A percentile compares a stretch with the other conserved stretches of the same genome.
Conservation (phyloP, 2,797 vertebrate species). For the Limosa lapponica region DNA sequence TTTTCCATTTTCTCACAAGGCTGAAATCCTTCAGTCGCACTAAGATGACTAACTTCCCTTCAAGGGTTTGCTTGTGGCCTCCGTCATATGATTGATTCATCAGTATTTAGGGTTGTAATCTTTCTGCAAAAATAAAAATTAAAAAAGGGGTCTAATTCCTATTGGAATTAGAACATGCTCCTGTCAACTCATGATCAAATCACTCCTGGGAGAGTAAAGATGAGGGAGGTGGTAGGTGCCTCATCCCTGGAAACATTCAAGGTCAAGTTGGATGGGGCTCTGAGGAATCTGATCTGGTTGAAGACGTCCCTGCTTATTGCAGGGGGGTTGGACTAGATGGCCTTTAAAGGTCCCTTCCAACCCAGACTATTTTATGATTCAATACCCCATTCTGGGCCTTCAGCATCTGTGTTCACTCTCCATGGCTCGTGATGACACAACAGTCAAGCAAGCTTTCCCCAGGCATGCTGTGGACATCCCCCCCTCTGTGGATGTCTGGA, state of each 20-base stretch:
- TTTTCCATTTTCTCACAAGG: background rate
- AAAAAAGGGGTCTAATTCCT: accelerated
- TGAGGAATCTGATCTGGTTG: background rate
- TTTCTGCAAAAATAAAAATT: background rate
- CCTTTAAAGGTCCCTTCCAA: background rate
- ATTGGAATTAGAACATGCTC: background rate
- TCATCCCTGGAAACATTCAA: background rate
- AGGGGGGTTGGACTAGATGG: background rate
- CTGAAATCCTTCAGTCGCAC: background rate
- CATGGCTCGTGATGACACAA: background rate
- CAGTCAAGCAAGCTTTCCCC: background rate
- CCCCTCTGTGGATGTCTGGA: background rate
- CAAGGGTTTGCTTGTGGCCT: background rate
- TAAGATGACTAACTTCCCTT: background rate
- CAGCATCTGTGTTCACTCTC: background rate
- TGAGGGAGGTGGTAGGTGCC: background rate
- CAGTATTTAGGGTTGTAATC: background rate
- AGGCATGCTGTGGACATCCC: background rate
- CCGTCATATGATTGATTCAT: background rate
- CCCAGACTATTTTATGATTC: background rate
- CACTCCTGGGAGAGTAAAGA: background rate
- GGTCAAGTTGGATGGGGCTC: background rate
- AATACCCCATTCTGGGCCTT: background rate
- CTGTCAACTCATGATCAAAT: background rate
- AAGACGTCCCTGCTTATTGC: background rate